These are phyloP conservation scores for Drosophila subsilvestris DNA, from an alignment of 2,888 invertebrate species.

Conservation along the genomic window DNA sequence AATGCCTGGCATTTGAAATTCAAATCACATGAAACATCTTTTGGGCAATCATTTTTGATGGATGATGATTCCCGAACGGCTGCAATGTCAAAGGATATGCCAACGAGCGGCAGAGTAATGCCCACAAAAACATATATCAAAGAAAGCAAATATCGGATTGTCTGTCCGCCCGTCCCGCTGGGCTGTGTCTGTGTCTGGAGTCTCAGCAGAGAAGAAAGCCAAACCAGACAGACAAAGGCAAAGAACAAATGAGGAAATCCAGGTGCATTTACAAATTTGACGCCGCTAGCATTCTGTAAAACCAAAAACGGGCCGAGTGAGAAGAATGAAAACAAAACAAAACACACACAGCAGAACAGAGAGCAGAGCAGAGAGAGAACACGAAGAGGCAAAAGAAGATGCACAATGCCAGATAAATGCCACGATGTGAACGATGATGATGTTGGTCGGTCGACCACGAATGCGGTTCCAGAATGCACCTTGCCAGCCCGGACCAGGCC, in stretches of 20 bases:
- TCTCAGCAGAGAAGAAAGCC: conserved; percentile 6
- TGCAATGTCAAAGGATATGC: conserved; percentile 75
- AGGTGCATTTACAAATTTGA: conserved; percentile 81
- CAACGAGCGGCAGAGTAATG: conserved; percentile 65
- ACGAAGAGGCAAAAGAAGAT: conserved; percentile 59
- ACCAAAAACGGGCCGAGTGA: conserved; percentile 63
- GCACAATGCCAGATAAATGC: conserved; percentile 75
- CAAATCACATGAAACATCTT: conserved; percentile 76
- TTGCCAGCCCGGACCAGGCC: conserved; percentile 59
- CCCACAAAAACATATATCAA: conserved; percentile 52
- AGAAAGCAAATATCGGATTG: conserved; percentile 67
- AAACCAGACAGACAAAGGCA: conserved; percentile 55
- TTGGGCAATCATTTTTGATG: conserved; percentile 79
- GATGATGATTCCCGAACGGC: conserved; percentile 71
- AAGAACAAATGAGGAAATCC: conserved; percentile 62
- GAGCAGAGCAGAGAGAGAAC: not conserved
- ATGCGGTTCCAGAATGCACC: conserved; percentile 81
- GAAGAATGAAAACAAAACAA: conserved; percentile 55
- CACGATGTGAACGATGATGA: conserved; percentile 54
- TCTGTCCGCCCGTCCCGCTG: not conserved
- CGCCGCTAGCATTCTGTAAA: conserved; percentile 71
- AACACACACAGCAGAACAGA: conserved; percentile 13
- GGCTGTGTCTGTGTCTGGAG: conserved; percentile 6
- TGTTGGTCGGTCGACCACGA: conserved; percentile 68
- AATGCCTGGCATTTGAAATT: conserved; percentile 71